Conservation (phyloP, 2,888 invertebrate species). For the Lacanobia oleracea region DNA sequence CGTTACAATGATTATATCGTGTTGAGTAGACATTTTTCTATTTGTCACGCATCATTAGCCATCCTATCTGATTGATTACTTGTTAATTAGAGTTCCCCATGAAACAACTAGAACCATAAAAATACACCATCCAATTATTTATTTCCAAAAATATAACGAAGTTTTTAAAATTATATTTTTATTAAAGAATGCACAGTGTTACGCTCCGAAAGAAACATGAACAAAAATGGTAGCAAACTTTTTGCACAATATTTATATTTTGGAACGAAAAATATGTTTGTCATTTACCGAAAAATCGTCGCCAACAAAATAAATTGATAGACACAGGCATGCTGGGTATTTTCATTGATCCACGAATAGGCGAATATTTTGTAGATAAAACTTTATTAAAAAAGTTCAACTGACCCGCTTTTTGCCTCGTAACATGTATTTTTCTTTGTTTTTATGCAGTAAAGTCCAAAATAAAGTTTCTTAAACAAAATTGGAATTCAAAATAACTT, state of each 20-base stretch:
- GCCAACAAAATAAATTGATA: conserved; percentile 11
- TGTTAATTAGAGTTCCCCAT: conserved; percentile 31
- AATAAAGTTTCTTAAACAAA: background rate
- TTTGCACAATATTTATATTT: conserved; percentile 18
- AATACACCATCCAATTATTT: background rate
- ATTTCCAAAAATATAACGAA: background rate
- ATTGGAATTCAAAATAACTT: background rate
- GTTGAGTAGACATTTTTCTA: conserved; percentile 52
- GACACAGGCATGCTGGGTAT: background rate
- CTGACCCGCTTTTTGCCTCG: background rate
- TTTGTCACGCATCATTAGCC: conserved; percentile 49
- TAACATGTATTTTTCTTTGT: background rate
- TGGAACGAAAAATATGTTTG: conserved; percentile 25
- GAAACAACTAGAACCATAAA: background rate
- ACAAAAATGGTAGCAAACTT: conserved; percentile 14
- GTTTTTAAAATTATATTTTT: conserved; percentile 1
- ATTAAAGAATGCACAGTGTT: conserved; percentile 19
- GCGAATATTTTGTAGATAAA: conserved; percentile 7
- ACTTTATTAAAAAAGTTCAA: conserved; percentile 18
- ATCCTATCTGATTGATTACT: conserved; percentile 53
- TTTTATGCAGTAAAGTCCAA: background rate
- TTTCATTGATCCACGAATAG: conserved; percentile 16
- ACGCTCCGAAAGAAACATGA: conserved; percentile 11
- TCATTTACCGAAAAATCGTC: conserved; percentile 27
- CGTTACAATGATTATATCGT: conserved; percentile 58